A percentile compares a stretch with the other conserved stretches of the same genome.
These are phyloP conservation scores for Bucco capensis DNA, from an alignment of 2,113 vertebrate species.

Conservation along the genomic window DNA sequence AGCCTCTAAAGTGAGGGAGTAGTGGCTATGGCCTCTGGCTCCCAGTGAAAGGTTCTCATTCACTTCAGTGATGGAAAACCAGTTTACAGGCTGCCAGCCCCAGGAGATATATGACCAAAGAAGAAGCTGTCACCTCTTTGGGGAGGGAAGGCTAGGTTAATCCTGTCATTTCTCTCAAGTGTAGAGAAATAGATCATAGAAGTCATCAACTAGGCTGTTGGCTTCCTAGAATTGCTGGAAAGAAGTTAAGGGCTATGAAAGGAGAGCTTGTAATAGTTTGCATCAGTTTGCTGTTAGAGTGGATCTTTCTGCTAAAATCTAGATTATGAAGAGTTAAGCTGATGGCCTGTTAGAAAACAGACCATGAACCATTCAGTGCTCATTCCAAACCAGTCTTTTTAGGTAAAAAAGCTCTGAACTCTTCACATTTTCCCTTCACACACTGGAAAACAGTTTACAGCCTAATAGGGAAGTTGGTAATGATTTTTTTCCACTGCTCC, in stretches of 20 bases:
- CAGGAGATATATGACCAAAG: background rate
- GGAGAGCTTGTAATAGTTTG: background rate
- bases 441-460: background rate
- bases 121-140: background rate
- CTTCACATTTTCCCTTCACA: background rate
- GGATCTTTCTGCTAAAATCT: background rate
- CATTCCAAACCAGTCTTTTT: background rate
- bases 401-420: background rate
- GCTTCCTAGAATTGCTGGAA: background rate
- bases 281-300: background rate
- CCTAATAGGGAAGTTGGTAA: background rate
- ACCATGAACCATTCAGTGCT: background rate
- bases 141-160: background rate
- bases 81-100: background rate
- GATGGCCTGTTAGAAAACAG: background rate
- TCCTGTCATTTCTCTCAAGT: constrained; percentile 8
- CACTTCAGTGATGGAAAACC: background rate
- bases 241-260: background rate
- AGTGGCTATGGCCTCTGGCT: background rate
- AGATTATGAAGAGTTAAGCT: background rate
- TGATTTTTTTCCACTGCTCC: background rate
- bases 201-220: background rate
- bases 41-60: background rate
- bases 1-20: background rate
- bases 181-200: background rate